Conservation (phyloP, 2,888 invertebrate species). For the Euclidia mi region DNA sequence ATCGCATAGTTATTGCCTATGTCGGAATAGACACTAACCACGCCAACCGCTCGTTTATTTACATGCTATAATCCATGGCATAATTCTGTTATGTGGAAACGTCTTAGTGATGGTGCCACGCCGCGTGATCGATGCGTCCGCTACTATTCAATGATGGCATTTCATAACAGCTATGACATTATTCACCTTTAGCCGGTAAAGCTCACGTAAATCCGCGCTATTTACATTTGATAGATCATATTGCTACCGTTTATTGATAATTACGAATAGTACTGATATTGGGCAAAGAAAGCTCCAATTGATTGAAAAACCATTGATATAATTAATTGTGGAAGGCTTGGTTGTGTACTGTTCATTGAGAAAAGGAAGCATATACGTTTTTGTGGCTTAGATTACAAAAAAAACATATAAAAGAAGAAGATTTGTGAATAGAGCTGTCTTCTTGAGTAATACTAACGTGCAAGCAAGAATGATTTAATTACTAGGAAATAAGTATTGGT, state of each 20-base stretch:
- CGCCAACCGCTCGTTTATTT: conserved; percentile 88
- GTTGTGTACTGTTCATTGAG: no score
- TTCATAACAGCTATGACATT: conserved; percentile 40
- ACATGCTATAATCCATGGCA: conserved; percentile 73
- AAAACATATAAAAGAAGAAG: no score
- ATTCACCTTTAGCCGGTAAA: conserved; percentile 28
- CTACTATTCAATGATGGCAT: conserved; percentile 40
- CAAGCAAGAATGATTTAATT: no score
- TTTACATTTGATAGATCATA: conserved; percentile 26
- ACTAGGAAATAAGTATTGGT: no score
- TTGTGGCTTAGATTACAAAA: no score
- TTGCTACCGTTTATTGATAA: conserved; percentile 17
- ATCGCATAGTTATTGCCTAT: conserved; percentile 83
- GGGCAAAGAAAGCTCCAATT: background rate
- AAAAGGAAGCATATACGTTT: no score
- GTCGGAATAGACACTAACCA: conserved; percentile 86
- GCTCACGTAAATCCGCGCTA: conserved; percentile 16
- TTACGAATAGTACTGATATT: background rate
- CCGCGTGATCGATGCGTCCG: conserved; percentile 62
- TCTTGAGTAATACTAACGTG: no score
- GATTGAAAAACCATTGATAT: background rate
- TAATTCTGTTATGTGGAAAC: conserved; percentile 78
- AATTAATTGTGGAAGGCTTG: background rate
- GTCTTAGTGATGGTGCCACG: conserved; percentile 61
- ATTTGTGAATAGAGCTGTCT: no score